These are phyloP conservation scores for Hyperoplus immaculatus DNA, from an alignment of 2,797 vertebrate genomes.

Conservation along the genomic window DNA sequence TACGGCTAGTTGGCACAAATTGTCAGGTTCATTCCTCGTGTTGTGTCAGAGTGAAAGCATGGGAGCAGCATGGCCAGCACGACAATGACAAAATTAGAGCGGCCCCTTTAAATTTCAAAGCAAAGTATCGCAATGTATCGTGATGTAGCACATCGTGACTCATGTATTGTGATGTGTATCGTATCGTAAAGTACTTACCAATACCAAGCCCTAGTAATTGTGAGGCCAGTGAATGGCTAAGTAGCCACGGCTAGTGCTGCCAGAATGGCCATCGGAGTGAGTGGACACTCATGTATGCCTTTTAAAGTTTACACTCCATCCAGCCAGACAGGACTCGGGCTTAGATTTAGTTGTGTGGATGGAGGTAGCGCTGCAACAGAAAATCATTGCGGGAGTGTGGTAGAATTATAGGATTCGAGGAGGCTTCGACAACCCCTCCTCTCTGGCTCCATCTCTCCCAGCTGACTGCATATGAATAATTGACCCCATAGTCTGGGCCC, in stretches of 20 bases:
- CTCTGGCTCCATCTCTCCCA: constrained; percentile 77
- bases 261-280: constrained; percentile 60
- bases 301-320: constrained; percentile 82
- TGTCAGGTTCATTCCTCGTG: no score
- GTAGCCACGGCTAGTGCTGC: constrained; percentile 64
- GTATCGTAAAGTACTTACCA: no score
- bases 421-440: constrained; percentile 74
- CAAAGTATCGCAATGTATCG: no score
- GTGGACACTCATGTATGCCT: constrained; percentile 78
- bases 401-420: constrained; percentile 68
- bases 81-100: no score
- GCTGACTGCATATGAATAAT: constrained; percentile 88
- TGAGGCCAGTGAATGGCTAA: constrained; percentile 74
- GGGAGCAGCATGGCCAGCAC: no score
- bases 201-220: constrained; percentile 55
- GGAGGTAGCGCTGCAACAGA: constrained; percentile 67
- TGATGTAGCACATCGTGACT: no score
- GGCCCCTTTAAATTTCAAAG: no score
- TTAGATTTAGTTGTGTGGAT: constrained; percentile 74
- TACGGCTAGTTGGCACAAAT: no score
- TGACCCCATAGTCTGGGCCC: constrained; percentile 84
- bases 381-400: constrained; percentile 70
- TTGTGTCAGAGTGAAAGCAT: no score
- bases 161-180: no score
- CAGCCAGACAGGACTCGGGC: constrained; percentile 71